Base-by-base conservation (phyloP, 2,888 invertebrate genomes). In the Caenorhabditis sinica region DNA sequence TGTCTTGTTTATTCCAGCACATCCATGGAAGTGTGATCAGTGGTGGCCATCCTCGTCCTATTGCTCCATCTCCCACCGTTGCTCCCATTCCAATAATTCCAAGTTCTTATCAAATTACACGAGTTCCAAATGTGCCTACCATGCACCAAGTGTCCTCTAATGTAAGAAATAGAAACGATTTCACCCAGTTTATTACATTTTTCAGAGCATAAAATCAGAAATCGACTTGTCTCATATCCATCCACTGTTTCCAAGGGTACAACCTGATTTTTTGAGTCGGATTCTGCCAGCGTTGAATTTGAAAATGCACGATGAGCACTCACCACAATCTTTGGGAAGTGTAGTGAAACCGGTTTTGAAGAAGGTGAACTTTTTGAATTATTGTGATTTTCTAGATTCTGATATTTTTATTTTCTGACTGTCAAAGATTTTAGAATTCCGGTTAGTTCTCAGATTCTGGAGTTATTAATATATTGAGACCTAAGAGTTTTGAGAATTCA, bases 311-410 rank as follows among this genome's bases (percentile, higher is more conserved):
- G 85, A 85, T 53, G 74, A 81, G 15, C 61, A 79, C 33, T 53
- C 58, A 13, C 56, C 71, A 13, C 86, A 74, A 30, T 83, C 85
- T 11, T 61, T 86, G 36, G 86, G 84, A 80, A 83, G 73, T 63
- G 84, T 88, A n/a, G 82, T 88, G 13, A 88, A 88, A 40, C 88
- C 88, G 8, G 85, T 88, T 49, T 30, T 88, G n/a, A 88, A 88
- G 61, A 60, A 86, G 84, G 88, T 88, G n/a, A n/a, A 49, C 13
- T 49, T 49, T 49, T 2, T 13, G 40, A 40, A 40, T 40, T 36
- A n/a, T n/a, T 36, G 6, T 36, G 36, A 36, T 36, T 36, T 36
- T 36, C 40, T 4, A n/a, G n/a, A n/a, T n/a, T n/a, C n/a, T n/a
- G n/a, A n/a, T n/a, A n/a, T n/a, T n/a, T n/a, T n/a, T n/a, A n/a